These are phyloP conservation scores for Mamestra configurata DNA, from an alignment of 1,140 invertebrate genomes.

Conservation along the genomic window DNA sequence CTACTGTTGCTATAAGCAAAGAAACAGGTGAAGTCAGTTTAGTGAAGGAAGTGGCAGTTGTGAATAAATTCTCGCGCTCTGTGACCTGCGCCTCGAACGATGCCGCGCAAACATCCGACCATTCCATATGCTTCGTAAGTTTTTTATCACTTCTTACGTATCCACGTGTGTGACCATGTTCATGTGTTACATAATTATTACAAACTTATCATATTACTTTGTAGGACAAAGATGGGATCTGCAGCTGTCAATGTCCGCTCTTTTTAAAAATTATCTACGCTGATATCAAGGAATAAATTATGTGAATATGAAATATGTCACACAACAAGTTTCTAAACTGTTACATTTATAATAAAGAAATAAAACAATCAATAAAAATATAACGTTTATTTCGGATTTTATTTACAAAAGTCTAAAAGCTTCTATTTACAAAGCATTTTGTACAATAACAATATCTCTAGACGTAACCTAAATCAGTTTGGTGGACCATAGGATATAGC, in stretches of 20 bases:
- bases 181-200: constrained; percentile 2
- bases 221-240: constrained; percentile 41
- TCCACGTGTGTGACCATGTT: not conserved
- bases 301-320: not conserved
- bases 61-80: not conserved
- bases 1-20: constrained; percentile 12
- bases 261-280: constrained; percentile 68
- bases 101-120: constrained; percentile 70
- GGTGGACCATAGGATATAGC: constrained; percentile 62
- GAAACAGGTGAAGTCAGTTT: not conserved
- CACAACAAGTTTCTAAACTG: not conserved
- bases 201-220: constrained; percentile 22
- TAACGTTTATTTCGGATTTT: constrained; percentile 57
- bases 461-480: constrained; percentile 52
- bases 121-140: constrained; percentile 67
- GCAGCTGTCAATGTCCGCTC: constrained; percentile 54
- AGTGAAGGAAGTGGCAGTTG: constrained; percentile 6
- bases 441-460: constrained; percentile 42
- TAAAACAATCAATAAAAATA: constrained; percentile 20
- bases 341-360: not conserved
- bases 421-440: constrained; percentile 59
- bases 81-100: constrained; percentile 27
- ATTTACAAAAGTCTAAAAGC: constrained; percentile 66
- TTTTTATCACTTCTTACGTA: constrained; percentile 16
- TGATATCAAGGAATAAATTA: constrained; percentile 49